phyloP scores from a whole-genome alignment of 2,113 vertebrate species.

The Eulemur macaco region DNA sequence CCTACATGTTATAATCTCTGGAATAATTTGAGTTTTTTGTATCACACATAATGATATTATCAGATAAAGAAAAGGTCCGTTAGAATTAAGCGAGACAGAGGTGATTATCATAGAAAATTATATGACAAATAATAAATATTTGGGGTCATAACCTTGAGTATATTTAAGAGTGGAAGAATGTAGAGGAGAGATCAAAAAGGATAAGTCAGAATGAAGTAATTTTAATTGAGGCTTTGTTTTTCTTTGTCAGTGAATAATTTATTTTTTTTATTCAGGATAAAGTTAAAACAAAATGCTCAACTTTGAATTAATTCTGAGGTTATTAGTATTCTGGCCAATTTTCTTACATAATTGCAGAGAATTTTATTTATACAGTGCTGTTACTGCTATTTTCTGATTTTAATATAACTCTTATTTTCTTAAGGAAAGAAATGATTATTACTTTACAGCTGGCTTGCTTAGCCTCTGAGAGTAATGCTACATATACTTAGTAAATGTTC shows the following conservation, averaged over 20 bases:
- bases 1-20: neutral
- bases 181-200: neutral
- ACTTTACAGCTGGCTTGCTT: conserved; percentile 22
- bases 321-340: conserved; percentile 45
- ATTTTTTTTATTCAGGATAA: conserved; percentile 5
- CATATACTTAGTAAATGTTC: conserved; percentile 34
- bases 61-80: neutral
- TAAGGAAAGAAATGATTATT: conserved; percentile 49
- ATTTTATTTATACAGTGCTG: conserved; percentile 5
- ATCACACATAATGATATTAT: neutral
- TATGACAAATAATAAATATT: neutral
- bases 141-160: neutral
- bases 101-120: neutral
- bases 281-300: neutral
- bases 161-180: neutral
- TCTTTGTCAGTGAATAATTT: neutral
- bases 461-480: neutral
- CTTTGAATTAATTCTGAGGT: conserved; percentile 35
- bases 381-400: conserved; percentile 35
- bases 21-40: neutral
- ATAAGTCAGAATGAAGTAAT: neutral
- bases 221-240: conserved; percentile 12
- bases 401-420: conserved; percentile 56
- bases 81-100: neutral
- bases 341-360: conserved; percentile 23